These are phyloP conservation scores for Vannuccia rotundouncinata DNA, from an alignment of 2,888 invertebrate genomes.

Conservation along the genomic window DNA sequence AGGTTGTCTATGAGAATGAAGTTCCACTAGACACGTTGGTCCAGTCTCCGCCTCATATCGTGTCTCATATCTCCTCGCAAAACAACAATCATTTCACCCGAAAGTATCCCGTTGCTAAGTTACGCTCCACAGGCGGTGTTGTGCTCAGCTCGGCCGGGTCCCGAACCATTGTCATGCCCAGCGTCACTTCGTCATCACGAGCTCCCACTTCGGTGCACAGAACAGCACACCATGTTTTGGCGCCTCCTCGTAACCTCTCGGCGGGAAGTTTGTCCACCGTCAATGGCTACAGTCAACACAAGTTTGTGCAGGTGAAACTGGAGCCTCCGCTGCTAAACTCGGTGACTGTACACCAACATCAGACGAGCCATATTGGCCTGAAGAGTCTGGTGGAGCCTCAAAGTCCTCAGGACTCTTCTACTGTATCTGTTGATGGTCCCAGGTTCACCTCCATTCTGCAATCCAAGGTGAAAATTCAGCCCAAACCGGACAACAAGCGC, in stretches of 20 bases:
- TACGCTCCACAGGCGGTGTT: background rate
- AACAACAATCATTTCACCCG: background rate
- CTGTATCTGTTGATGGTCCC: background rate
- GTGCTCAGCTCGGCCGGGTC: background rate
- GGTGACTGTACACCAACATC: background rate
- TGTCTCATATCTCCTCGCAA: background rate
- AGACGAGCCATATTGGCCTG: background rate
- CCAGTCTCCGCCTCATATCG: background rate
- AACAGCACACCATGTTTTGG: background rate
- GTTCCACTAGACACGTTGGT: background rate
- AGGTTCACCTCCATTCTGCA: constrained; percentile 43
- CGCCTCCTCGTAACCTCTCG: background rate
- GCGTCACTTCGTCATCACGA: background rate
- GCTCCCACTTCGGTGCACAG: background rate
- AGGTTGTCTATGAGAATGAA: background rate
- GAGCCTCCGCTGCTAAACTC: background rate
- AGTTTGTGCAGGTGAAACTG: background rate
- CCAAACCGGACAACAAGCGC: constrained; percentile 42
- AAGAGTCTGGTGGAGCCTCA: background rate
- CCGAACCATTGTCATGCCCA: background rate
- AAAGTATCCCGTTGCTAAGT: background rate
- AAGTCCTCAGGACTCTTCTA: background rate
- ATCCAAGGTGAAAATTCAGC: constrained; percentile 50
- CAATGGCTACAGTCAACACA: background rate
- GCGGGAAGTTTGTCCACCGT: background rate